Evolutionary conservation across 2,888 invertebrate genomes (phyloP), one percentile per base, ranked within the genome.

Genomic region (Esperia sulphurella): DNA sequence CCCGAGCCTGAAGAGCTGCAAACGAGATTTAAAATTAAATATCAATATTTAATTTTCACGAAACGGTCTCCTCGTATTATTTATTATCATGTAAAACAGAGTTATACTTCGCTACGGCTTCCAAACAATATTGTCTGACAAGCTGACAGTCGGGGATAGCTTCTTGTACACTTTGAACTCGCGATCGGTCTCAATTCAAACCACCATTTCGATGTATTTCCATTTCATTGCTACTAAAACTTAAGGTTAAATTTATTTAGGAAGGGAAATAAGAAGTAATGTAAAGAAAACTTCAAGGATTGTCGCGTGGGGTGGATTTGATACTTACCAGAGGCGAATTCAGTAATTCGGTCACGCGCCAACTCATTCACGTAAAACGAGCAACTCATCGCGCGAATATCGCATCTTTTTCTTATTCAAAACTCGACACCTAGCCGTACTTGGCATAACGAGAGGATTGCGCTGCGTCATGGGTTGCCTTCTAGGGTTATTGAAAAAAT

Each of bases 361-460:
- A 45, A 46, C 55, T 61, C 59, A 62, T 59, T 67, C 59, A 57
- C 54, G 55, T 60, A 53, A 60, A 70, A 66, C 57, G 65, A 61
- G 57, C 63, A 55, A 71, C 61, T 69, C 71, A 63, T 71, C 55
- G 54, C 41, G 44, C 43, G 55, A 58, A 60, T 61, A 55, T 59
- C 61, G 31, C 43, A 55, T 50, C 51, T 57, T 52, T 66, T 64
- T 63, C 61, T 65, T 65, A 68, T 67, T 71, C 65, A 67, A 61
- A 63, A 67, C 61, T 60, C 66, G 68, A 66, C 66, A 68, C 62
- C 62, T 57, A 50, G 49, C 54, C 2, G 50, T 54, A 56, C 54
- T 52, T 53, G 33, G 33, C 14, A 29, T 50, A 46, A 50, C 46
- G 41, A 46, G 41, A 30, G 47, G 43, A 41, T 50, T 41, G 30